Evolutionary conservation across 2,797 vertebrate species (phyloP).

Genomic region (Cyprinella venusta): DNA sequence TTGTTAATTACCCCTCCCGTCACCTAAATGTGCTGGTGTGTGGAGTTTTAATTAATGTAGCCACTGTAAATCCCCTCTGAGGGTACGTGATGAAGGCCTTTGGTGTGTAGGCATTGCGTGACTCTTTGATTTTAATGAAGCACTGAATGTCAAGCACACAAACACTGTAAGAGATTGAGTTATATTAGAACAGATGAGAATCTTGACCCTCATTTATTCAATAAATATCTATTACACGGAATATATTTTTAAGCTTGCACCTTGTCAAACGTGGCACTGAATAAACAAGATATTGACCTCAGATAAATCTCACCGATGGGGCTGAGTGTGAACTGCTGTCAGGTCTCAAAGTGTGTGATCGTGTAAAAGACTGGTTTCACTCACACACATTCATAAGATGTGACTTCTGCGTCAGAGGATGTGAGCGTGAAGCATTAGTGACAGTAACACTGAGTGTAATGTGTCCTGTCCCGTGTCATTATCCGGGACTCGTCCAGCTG

Average conservation of each 20-base stretch:
- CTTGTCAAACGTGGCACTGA: conserved; percentile 4
- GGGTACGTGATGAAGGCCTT: background rate
- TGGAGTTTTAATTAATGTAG: conserved; percentile 55
- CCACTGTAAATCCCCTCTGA: conserved; percentile 54
- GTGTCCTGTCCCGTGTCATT: conserved; percentile 11
- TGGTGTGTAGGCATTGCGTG: conserved; percentile 24
- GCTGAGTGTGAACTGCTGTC: background rate
- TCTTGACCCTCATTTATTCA: conserved; percentile 25
- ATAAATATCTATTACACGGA: conserved; percentile 28
- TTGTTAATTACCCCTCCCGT: conserved; percentile 58
- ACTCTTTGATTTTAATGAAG: conserved; percentile 48
- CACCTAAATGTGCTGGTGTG: conserved; percentile 45
- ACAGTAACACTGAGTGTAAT: conserved; percentile 29
- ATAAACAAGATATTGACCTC: conserved; percentile 27
- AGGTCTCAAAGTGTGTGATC: background rate
- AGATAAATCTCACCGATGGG: conserved; percentile 5
- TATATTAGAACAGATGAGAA: conserved; percentile 18
- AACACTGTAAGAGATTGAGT: background rate
- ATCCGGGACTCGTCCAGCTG: conserved; percentile 10
- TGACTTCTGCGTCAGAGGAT: conserved; percentile 29
- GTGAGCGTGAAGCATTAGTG: conserved; percentile 24
- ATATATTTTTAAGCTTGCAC: conserved; percentile 4
- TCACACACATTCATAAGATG: conserved; percentile 9
- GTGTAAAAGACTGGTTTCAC: background rate
- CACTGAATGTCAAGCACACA: conserved; percentile 46